Conservation (phyloP, 2,888 invertebrate genomes). For the Agelastica alni region DNA sequence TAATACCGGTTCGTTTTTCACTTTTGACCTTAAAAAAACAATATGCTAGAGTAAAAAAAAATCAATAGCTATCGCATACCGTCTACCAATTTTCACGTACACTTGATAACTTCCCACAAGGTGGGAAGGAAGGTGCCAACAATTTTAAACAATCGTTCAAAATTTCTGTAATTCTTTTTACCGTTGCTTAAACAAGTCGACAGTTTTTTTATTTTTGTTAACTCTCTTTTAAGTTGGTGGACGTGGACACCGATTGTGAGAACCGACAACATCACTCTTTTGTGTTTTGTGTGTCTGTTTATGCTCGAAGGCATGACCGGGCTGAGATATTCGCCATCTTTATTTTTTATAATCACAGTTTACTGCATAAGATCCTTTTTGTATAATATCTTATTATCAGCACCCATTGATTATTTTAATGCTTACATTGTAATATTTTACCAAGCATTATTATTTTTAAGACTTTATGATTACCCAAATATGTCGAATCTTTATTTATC, state of each 20-base stretch:
- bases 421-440: too few relatives aligned
- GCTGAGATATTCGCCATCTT: too few relatives aligned
- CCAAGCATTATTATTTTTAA: too few relatives aligned
- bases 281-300: constrained; percentile 10
- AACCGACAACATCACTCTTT: constrained; percentile 8
- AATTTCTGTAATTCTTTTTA: constrained; percentile 11
- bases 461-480: too few relatives aligned
- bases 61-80: not conserved
- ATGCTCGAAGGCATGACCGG: too few relatives aligned
- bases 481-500: too few relatives aligned
- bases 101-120: constrained; percentile 2
- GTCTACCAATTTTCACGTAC: constrained; percentile 1
- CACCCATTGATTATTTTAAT: too few relatives aligned
- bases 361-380: too few relatives aligned
- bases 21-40: too few relatives aligned
- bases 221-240: not conserved
- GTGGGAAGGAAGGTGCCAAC: constrained; percentile 15
- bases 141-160: constrained; percentile 8
- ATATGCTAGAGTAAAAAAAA: constrained; percentile 5
- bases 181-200: constrained; percentile 15
- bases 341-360: too few relatives aligned
- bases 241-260: constrained; percentile 8
- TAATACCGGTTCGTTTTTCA: too few relatives aligned
- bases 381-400: too few relatives aligned
- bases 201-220: not conserved